Evolutionary conservation across 2,797 vertebrate genomes (phyloP), one percentile per base, ranked within the genome.

Genomic region (Brachyalestes nurse): DNA sequence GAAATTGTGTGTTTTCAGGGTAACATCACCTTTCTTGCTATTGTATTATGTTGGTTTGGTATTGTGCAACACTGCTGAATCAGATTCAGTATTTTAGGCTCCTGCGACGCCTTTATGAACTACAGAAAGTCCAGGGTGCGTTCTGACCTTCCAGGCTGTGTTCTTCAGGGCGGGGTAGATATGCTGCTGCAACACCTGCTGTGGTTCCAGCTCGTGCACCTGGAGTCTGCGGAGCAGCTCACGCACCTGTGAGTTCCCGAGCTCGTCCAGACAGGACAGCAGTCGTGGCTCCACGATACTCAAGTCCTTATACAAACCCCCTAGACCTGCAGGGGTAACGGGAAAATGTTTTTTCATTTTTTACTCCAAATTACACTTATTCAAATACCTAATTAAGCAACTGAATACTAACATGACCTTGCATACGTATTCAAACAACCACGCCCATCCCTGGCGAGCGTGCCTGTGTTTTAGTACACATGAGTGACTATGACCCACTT

Each of bases 201-300:
- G 90, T 3, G 94, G 94, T 84, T 95, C 92, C 86, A 95, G 86
- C 4, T 95, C 89, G 5, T 95, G 93, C 71, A 95, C 93, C 2
- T 92, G 90, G 0, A 95, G 90, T 80, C 84, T 90, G 71, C 85
- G 90, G 17, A 95, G 92, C 81, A 96, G 92, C 88, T 95, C 93
- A 6, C 85, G 79, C 16, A 95, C 90, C 88, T 95, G 95, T 66
- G 95, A 93, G 75, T 90, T 91, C 34, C 94, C 92, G 86, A 95
- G 89, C 14, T 92, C 91, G 45, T 93, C 93, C 87, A 94, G 80
- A 40, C 93, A 92, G 84, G 53, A 83, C 84, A 96, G 88, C 83
- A 96, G 91, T 6, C 83, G 85, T 0, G 94, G 95, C 19, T 92
- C 88, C 10, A 96, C 90, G 0, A 93, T 91, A 13, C 75, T 92